Evolutionary conservation across 64 coral and sea anemone species (phyloP).

Genomic region (Actinia tenebrosa): DNA sequence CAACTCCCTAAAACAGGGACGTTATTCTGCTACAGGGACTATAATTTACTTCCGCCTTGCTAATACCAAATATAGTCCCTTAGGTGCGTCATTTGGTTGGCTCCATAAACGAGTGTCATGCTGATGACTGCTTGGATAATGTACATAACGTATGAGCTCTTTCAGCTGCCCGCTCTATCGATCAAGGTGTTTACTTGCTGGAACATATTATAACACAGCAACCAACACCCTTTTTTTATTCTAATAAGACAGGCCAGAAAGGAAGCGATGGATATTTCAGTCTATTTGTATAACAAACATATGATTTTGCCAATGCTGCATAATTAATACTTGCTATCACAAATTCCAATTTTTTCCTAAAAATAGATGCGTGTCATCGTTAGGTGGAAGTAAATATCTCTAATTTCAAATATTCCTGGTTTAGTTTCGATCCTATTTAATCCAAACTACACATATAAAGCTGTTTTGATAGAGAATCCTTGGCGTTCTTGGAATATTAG

Average conservation of each 20-base stretch:
- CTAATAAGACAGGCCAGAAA: background rate
- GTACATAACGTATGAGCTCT: background rate
- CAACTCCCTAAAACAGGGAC: constrained; percentile 1
- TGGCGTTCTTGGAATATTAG: background rate
- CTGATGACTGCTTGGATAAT: background rate
- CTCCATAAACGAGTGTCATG: background rate
- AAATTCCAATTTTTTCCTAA: background rate
- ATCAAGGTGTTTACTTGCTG: background rate
- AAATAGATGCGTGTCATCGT: background rate
- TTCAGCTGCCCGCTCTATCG: constrained; percentile 5
- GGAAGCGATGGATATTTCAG: background rate
- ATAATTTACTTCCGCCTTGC: background rate
- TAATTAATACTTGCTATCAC: background rate
- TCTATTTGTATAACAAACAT: background rate
- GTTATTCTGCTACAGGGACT: background rate
- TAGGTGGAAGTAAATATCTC: background rate
- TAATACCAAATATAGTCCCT: background rate
- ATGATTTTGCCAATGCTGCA: background rate
- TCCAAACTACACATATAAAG: background rate
- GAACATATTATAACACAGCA: background rate
- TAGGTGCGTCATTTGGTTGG: background rate
- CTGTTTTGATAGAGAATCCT: background rate
- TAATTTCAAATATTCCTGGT: background rate
- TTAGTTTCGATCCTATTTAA: background rate
- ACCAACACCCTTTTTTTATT: background rate